These are phyloP conservation scores for Diachrysia chrysitis DNA, from an alignment of 2,888 invertebrate genomes.

Conservation along the genomic window DNA sequence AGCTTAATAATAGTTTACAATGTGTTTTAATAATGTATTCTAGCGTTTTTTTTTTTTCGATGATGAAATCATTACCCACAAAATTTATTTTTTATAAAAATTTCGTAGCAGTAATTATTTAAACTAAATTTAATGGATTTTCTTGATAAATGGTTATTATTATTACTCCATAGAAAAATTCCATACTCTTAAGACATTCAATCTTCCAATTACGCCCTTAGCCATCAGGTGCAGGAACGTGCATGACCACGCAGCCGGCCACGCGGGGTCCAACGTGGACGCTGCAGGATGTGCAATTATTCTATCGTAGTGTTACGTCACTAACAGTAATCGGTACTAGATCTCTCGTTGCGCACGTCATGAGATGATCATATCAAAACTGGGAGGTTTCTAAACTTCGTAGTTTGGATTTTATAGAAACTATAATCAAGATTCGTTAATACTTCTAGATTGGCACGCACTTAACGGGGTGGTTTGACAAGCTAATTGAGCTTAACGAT, in stretches of 20 bases:
- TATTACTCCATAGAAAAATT: background rate
- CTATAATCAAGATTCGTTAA: too few relatives aligned
- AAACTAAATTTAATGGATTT: too few relatives aligned
- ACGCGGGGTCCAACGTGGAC: constrained; percentile 35
- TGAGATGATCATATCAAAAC: too few relatives aligned
- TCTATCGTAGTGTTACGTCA: constrained; percentile 1
- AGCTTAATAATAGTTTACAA: background rate
- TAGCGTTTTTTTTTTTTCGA: background rate
- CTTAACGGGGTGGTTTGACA: too few relatives aligned
- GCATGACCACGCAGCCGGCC: background rate
- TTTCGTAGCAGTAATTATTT: too few relatives aligned
- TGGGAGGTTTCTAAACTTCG: too few relatives aligned
- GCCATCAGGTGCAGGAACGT: background rate
- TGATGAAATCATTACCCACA: background rate
- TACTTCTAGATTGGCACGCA: too few relatives aligned
- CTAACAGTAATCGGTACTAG: background rate
- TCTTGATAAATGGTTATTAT: too few relatives aligned
- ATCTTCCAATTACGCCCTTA: constrained; percentile 38
- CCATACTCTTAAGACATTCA: constrained; percentile 2
- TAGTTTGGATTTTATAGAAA: too few relatives aligned
- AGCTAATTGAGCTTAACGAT: too few relatives aligned
- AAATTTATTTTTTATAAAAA: too few relatives aligned
- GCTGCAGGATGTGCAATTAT: background rate
- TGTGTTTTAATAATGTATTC: constrained; percentile 13
- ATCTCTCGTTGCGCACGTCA: background rate